Evolutionary conservation across 2,888 invertebrate genomes (phyloP).

Genomic region (Tuberolachnus salignus): DNA sequence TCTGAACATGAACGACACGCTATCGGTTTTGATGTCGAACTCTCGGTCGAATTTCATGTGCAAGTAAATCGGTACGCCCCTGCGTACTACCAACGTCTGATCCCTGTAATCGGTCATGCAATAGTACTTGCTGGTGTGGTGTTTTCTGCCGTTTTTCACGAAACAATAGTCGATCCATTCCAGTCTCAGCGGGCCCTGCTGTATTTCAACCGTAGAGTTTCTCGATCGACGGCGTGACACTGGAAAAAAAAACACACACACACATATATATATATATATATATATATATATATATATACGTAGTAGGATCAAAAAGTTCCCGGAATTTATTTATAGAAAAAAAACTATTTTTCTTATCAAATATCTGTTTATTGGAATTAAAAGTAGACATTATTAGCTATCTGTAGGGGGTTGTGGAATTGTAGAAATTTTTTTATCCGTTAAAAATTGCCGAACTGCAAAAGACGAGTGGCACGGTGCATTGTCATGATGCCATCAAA

Average conservation of each 20-base stretch:
- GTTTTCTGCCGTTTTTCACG: constrained; percentile 75
- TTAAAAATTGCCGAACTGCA: too few species aligned
- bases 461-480: too few species aligned
- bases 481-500: too few species aligned
- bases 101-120: constrained; percentile 68
- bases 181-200: constrained; percentile 69
- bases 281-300: too few species aligned
- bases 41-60: constrained; percentile 74
- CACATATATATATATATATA: too few species aligned
- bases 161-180: constrained; percentile 76
- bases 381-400: too few species aligned
- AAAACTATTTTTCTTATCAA: too few species aligned
- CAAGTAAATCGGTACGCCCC: constrained; percentile 81
- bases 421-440: too few species aligned
- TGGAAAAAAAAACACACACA: constrained; percentile 37
- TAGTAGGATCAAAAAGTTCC: too few species aligned
- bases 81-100: constrained; percentile 74
- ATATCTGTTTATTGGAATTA: too few species aligned
- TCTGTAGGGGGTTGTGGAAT: too few species aligned
- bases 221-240: constrained; percentile 58
- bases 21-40: constrained; percentile 76
- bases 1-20: constrained; percentile 82
- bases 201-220: constrained; percentile 38
- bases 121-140: constrained; percentile 80
- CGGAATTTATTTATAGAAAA: too few species aligned